Conservation (phyloP, 2,888 invertebrate genomes). For the Alentia gelatinosa region DNA sequence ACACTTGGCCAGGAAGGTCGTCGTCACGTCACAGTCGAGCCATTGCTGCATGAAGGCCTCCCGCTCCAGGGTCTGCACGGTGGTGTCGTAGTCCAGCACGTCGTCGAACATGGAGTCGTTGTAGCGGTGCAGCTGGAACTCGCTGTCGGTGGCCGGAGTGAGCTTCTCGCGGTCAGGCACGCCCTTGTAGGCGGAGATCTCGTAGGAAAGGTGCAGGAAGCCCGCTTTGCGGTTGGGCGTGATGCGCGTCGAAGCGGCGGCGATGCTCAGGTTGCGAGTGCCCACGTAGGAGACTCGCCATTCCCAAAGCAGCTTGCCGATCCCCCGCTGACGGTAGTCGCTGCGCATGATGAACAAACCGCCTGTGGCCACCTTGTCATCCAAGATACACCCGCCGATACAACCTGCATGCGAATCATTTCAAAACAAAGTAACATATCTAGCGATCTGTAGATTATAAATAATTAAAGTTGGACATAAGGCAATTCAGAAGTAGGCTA, state of each 20-base stretch:
- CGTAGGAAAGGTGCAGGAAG: slow-evolving; percentile 41
- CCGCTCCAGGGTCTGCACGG: slow-evolving; percentile 18
- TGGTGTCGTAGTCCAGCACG: slow-evolving; percentile 34
- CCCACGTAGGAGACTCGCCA: slow-evolving; percentile 2
- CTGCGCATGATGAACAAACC: slow-evolving; percentile 50
- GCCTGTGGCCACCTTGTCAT: slow-evolving; percentile 36
- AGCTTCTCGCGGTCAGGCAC: neutral
- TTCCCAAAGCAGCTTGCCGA: slow-evolving; percentile 47
- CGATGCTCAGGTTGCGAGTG: slow-evolving; percentile 38
- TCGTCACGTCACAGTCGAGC: slow-evolving; percentile 9
- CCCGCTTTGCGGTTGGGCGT: slow-evolving; percentile 21
- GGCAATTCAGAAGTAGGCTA: too few relatives aligned
- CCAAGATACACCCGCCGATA: slow-evolving; percentile 37
- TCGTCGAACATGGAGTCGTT: slow-evolving; percentile 40
- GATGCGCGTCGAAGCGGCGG: neutral
- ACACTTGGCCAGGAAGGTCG: slow-evolving; percentile 12
- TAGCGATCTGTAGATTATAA: too few relatives aligned
- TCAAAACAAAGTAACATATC: neutral
- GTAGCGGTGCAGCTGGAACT: neutral
- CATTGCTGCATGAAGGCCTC: slow-evolving; percentile 48
- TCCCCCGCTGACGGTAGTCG: slow-evolving; percentile 1
- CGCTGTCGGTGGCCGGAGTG: neutral
- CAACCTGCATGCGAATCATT: neutral
- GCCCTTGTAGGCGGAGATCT: slow-evolving; percentile 1
- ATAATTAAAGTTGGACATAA: too few relatives aligned